These are phyloP conservation scores for Propithecus coquereli DNA, from an alignment of 2,113 vertebrate species.

Conservation along the genomic window DNA sequence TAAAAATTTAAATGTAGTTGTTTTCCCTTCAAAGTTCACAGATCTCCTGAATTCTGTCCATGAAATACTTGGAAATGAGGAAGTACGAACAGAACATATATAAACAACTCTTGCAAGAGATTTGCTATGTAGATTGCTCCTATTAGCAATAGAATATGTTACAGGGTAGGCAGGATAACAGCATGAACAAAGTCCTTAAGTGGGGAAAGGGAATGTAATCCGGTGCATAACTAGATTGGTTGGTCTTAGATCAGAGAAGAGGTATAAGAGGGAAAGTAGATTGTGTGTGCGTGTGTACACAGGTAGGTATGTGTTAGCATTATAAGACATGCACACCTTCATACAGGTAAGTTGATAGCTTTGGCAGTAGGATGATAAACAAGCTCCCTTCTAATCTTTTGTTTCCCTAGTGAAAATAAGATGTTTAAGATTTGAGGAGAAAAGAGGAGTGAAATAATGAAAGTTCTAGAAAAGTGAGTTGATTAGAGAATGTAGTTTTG, in stretches of 20 bases:
- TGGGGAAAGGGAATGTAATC: not conserved
- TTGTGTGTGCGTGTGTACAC: not conserved
- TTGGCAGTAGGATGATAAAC: not conserved
- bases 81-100: not conserved
- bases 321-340: not conserved
- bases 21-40: not conserved
- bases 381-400: not conserved
- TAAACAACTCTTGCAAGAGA: not conserved
- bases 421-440: not conserved
- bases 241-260: not conserved
- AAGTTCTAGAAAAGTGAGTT: not conserved
- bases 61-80: not conserved
- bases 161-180: not conserved
- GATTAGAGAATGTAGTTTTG: not conserved
- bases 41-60: not conserved
- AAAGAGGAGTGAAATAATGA: not conserved
- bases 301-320: not conserved
- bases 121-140: not conserved
- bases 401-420: not conserved
- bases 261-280: not conserved
- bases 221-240: not conserved
- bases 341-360: not conserved
- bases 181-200: not conserved
- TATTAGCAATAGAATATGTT: not conserved
- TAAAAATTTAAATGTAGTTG: not conserved